Conservation (phyloP, 1,140 invertebrate species). For the Sitophilus oryzae region DNA sequence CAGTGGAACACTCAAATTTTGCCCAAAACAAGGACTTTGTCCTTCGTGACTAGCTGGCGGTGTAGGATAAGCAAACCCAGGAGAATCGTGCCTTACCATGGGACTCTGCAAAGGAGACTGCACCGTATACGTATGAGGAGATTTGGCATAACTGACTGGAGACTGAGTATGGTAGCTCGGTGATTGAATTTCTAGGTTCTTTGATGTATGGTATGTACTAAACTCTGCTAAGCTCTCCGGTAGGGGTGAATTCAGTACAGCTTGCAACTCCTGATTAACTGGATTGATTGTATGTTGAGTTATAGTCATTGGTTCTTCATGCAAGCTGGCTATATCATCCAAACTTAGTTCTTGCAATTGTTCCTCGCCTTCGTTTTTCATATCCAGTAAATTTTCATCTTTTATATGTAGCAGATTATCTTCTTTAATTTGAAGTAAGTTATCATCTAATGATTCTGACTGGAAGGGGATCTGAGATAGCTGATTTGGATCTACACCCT, state of each 20-base stretch:
- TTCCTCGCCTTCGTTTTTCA: slow-evolving; percentile 44
- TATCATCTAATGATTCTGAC: slow-evolving; percentile 39
- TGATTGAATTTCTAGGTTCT: slow-evolving; percentile 43
- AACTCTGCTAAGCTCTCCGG: slow-evolving; percentile 76
- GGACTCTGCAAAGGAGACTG: slow-evolving; percentile 59
- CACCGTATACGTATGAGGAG: slow-evolving; percentile 48
- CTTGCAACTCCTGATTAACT: slow-evolving; percentile 65
- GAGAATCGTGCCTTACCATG: slow-evolving; percentile 53
- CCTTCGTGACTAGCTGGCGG: slow-evolving; percentile 79
- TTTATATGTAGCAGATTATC: slow-evolving; percentile 19
- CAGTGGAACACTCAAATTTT: slow-evolving; percentile 43
- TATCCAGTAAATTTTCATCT: slow-evolving; percentile 50
- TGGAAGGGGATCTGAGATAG: slow-evolving; percentile 53
- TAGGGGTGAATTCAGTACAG: slow-evolving; percentile 65
- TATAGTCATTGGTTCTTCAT: slow-evolving; percentile 34
- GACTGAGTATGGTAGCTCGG: slow-evolving; percentile 45
- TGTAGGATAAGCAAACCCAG: slow-evolving; percentile 72
- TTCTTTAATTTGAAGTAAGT: slow-evolving; percentile 49
- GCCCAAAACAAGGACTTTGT: slow-evolving; percentile 53
- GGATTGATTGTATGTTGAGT: slow-evolving; percentile 60
- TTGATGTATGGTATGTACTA: slow-evolving; percentile 63
- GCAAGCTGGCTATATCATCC: slow-evolving; percentile 54
- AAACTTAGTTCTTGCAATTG: slow-evolving; percentile 62
- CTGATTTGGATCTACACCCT: slow-evolving; percentile 59
- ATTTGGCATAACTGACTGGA: slow-evolving; percentile 37